phyloP scores from a whole-genome alignment of 2,888 invertebrate genomes.

The Oxystoma pomonae region DNA sequence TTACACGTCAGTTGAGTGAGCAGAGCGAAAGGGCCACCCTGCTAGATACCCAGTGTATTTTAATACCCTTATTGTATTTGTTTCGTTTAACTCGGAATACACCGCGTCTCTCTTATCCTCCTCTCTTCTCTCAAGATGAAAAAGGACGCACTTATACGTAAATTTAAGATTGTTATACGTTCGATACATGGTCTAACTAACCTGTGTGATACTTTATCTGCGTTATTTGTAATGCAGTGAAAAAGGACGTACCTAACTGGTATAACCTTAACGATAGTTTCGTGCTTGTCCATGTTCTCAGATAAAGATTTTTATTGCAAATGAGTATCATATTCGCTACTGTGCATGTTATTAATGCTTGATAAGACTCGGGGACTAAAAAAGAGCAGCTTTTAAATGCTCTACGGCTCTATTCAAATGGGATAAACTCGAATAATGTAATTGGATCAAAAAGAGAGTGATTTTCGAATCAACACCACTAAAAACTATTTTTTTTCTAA shows the following conservation, averaged over 20 bases:
- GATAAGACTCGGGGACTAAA: neutral
- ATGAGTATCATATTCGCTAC: neutral
- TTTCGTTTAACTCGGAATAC: too few relatives aligned
- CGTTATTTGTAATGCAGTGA: too few relatives aligned
- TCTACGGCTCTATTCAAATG: neutral
- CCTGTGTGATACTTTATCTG: too few relatives aligned
- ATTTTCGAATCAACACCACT: too few relatives aligned
- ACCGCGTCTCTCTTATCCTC: neutral
- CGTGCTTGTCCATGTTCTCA: neutral
- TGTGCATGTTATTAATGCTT: neutral
- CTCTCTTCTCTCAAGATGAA: neutral
- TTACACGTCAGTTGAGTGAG: constrained; percentile 10
- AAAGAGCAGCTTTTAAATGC: neutral
- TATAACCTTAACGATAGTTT: neutral
- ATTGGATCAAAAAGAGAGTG: neutral
- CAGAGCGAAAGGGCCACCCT: constrained; percentile 17
- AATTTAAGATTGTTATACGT: too few relatives aligned
- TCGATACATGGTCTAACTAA: too few relatives aligned
- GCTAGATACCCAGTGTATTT: neutral
- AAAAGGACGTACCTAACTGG: too few relatives aligned
- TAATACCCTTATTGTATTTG: neutral
- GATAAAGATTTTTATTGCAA: neutral
- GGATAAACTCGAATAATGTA: neutral
- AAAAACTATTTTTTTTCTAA: too few relatives aligned
- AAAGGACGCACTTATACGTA: neutral